A percentile compares a stretch with the other conserved stretches of the same genome.
phyloP scores from a whole-genome alignment of 2,797 vertebrate genomes.

The Cottoperca gobio region DNA sequence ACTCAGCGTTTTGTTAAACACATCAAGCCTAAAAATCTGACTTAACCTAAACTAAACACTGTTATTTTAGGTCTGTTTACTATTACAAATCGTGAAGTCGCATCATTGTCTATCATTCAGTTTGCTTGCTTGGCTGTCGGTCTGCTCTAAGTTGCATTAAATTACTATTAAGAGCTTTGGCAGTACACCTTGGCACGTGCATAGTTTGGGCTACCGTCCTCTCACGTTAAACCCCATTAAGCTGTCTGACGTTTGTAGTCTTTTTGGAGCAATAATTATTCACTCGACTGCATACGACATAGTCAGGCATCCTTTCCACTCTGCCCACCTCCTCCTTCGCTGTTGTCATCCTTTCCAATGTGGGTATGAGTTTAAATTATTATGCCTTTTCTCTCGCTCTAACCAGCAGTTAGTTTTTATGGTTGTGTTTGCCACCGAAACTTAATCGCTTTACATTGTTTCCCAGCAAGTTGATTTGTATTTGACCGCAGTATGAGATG shows the following conservation, averaged over 20 bases:
- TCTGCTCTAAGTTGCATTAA: constrained; percentile 40
- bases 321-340: neutral
- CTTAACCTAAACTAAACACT: constrained; percentile 24
- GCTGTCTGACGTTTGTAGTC: constrained; percentile 19
- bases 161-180: constrained; percentile 40
- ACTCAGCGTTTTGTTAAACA: constrained; percentile 45
- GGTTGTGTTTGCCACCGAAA: neutral
- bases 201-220: constrained; percentile 1
- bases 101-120: neutral
- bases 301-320: neutral
- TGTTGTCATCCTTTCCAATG: constrained; percentile 9
- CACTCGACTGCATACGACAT: neutral
- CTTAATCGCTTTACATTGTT: constrained; percentile 32
- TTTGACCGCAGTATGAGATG: constrained; percentile 41
- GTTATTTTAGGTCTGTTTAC: constrained; percentile 40
- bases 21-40: neutral
- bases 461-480: constrained; percentile 60
- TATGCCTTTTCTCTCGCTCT: constrained; percentile 10
- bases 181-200: constrained; percentile 11
- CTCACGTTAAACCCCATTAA: constrained; percentile 38
- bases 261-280: constrained; percentile 34
- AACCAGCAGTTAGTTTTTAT: neutral
- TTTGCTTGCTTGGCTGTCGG: constrained; percentile 14
- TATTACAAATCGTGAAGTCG: constrained; percentile 10
- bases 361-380: constrained; percentile 14